These are phyloP conservation scores for Lithobius niger DNA, from an alignment of 1,140 invertebrate species.

Conservation along the genomic window DNA sequence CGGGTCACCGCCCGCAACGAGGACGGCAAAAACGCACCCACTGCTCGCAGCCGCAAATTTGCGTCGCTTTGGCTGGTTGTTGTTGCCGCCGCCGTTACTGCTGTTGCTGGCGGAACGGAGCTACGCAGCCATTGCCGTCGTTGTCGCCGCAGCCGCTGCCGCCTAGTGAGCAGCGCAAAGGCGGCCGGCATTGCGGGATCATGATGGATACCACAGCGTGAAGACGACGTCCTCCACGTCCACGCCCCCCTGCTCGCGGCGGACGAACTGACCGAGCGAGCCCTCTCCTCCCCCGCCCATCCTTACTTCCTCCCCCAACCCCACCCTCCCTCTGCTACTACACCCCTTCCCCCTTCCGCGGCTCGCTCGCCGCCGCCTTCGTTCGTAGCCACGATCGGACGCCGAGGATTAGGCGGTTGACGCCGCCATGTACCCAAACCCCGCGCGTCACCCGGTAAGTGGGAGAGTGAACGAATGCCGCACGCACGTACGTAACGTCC, in stretches of 20 bases:
- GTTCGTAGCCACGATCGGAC: background rate
- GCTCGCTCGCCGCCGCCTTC: background rate
- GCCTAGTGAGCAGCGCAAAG: background rate
- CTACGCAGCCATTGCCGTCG: background rate
- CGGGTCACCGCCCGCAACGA: slow-evolving; percentile 1
- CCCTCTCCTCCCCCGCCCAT: background rate
- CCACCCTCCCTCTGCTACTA: background rate
- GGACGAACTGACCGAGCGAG: background rate
- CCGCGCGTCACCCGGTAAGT: slow-evolving; percentile 30
- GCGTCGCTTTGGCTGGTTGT: no score
- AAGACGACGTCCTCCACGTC: background rate
- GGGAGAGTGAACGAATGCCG: no score
- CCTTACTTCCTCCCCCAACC: background rate
- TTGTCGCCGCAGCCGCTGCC: background rate
- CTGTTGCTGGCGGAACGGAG: background rate
- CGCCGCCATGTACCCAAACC: slow-evolving; percentile 29
- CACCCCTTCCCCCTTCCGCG: background rate
- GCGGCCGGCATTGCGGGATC: background rate
- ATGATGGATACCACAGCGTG: no score
- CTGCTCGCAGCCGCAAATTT: background rate
- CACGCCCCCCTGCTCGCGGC: background rate
- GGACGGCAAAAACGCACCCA: background rate
- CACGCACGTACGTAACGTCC: no score
- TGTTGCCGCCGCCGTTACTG: background rate
- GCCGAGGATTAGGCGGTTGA: no score